Conservation (phyloP, 1,140 invertebrate genomes). For the Metopolophium dirhodum region DNA sequence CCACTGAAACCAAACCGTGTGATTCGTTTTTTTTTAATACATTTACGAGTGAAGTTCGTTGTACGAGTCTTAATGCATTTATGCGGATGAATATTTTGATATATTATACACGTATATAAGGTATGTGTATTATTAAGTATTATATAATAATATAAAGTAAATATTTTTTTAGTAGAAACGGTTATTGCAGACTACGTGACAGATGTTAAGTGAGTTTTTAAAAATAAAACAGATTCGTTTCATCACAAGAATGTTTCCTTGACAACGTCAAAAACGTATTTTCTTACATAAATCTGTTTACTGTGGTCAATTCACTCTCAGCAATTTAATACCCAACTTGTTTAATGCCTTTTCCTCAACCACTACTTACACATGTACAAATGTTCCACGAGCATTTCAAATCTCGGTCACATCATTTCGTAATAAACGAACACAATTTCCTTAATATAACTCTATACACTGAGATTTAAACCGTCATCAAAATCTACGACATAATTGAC, state of each 20-base stretch:
- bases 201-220: not conserved
- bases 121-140: no score
- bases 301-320: not conserved
- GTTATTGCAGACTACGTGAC: not conserved
- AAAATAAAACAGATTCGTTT: not conserved
- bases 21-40: no score
- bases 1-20: no score
- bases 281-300: not conserved
- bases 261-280: slow-evolving; percentile 5
- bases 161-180: not conserved
- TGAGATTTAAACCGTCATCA: slow-evolving; percentile 36
- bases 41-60: no score
- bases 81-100: no score
- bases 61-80: no score
- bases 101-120: not conserved
- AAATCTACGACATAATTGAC: slow-evolving; percentile 30
- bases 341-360: not conserved
- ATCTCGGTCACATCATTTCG: slow-evolving; percentile 29
- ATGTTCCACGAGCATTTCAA: not conserved
- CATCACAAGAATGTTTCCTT: not conserved
- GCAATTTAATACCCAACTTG: slow-evolving; percentile 1
- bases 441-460: not conserved
- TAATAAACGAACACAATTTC: slow-evolving; percentile 18
- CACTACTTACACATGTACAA: not conserved
- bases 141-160: not conserved